Conservation (phyloP, 2,113 vertebrate species). For the Silurus asotus region DNA sequence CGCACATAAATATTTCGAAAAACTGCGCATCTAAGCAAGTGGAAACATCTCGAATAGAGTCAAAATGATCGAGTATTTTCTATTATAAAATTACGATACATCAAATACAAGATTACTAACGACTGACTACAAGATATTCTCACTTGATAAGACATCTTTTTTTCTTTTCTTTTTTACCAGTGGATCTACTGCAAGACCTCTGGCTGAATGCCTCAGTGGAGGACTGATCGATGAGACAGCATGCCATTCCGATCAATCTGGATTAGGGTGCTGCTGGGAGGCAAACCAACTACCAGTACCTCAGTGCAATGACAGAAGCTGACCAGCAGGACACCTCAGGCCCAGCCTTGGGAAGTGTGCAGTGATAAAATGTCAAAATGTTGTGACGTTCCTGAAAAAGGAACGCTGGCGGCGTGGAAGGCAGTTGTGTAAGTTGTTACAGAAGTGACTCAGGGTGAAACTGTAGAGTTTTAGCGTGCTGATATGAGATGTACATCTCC, state of each 20-base stretch:
- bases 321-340: constrained; percentile 48
- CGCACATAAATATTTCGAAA: neutral
- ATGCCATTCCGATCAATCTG: constrained; percentile 52
- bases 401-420: neutral
- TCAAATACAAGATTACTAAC: too few species aligned
- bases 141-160: neutral
- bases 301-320: constrained; percentile 22
- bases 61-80: neutral
- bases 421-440: neutral
- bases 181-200: constrained; percentile 12
- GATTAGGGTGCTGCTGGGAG: constrained; percentile 49
- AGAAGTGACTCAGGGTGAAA: neutral
- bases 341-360: neutral
- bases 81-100: neutral
- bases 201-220: constrained; percentile 28
- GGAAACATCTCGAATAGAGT: neutral
- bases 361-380: neutral
- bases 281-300: neutral
- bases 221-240: constrained; percentile 48
- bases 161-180: neutral
- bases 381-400: constrained; percentile 5
- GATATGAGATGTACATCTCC: neutral
- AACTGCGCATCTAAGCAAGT: neutral
- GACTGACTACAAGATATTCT: neutral
- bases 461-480: neutral